Base-by-base conservation (phyloP, 1,140 invertebrate species). In the Sitobion miscanthi region DNA sequence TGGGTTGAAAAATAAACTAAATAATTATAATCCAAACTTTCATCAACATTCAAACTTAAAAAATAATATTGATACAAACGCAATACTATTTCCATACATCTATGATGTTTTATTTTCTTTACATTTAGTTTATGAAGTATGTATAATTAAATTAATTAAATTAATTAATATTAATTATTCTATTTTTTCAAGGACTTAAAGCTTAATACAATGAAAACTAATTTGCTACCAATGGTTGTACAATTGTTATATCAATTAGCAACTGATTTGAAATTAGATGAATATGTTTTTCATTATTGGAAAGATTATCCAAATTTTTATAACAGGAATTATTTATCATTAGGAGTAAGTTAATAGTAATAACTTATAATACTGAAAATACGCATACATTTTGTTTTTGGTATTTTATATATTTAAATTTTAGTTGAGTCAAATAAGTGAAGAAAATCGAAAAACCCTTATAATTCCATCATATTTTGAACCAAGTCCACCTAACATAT, bases 61-160 rank as follows among this genome's bases (percentile, higher is more conserved):
- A 87, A 95, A 94, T 94, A 95, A 96, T 94, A 96, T 97, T 49
- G 97, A 97, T 93, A 95, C 95, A 2, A 96, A 96, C 94, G 96
- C 97, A 4, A 95, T 96, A 35, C 95, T 99, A 2, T 98, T 98
- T 95, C 96, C 96, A 0, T 96, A 97, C 94, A 96, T 98, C 21
- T 96, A 97, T 30, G 95, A 97, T 52, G 96, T 99, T 49, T 96
- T 98, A 83, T 98, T 97, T 95, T 96, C 97, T 0, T 95, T 99
- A 62, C 98, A 99, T 96, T 95, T 99, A 23, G 95, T 98, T 0
- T 99, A 99, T 95, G 98, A 99, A 96, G 96, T 96, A 94, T 94
- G 93, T 77, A 62, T 93, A 25, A 3, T 83, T 25, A 17, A 35
- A 14, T 35, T 8, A 85, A 83, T 1, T 14, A 83, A 42, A 42